Conservation (phyloP, 2,888 invertebrate species). For the Volucella bombylans region DNA sequence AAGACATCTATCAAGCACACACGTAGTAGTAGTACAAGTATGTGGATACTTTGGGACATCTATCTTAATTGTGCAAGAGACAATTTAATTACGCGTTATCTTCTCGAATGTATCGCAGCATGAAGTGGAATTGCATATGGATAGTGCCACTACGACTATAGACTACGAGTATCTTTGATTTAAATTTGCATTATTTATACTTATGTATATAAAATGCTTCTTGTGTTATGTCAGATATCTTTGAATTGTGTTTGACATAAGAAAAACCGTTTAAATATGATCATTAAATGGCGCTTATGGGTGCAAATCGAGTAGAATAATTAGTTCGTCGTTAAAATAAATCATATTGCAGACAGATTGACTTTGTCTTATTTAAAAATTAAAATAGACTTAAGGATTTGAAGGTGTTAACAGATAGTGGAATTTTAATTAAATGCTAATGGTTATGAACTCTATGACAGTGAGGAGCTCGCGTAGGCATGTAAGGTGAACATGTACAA, state of each 20-base stretch:
- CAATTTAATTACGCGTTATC: constrained; percentile 67
- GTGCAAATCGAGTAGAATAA: not conserved
- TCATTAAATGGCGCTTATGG: constrained; percentile 53
- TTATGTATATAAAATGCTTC: constrained; percentile 12
- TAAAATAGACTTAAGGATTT: too few species aligned
- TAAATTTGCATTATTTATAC: constrained; percentile 66
- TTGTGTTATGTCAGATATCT: constrained; percentile 22
- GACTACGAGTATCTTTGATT: constrained; percentile 30
- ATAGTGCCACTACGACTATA: too few species aligned
- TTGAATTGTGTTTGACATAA: constrained; percentile 27
- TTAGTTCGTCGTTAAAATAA: constrained; percentile 17
- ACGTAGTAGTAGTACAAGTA: constrained; percentile 16
- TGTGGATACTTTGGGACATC: constrained; percentile 36
- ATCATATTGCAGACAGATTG: constrained; percentile 30
- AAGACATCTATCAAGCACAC: constrained; percentile 45
- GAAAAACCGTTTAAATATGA: not conserved
- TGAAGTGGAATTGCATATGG: constrained; percentile 51
- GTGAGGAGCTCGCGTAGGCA: too few species aligned
- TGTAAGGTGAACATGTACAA: too few species aligned
- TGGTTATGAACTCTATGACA: too few species aligned
- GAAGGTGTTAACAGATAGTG: too few species aligned
- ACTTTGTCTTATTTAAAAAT: not conserved
- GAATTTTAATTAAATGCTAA: too few species aligned
- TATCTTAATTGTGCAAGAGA: constrained; percentile 71
- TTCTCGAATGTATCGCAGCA: constrained; percentile 37